Conservation (phyloP, 2,797 vertebrate species). For the Crocidura indochinensis region DNA sequence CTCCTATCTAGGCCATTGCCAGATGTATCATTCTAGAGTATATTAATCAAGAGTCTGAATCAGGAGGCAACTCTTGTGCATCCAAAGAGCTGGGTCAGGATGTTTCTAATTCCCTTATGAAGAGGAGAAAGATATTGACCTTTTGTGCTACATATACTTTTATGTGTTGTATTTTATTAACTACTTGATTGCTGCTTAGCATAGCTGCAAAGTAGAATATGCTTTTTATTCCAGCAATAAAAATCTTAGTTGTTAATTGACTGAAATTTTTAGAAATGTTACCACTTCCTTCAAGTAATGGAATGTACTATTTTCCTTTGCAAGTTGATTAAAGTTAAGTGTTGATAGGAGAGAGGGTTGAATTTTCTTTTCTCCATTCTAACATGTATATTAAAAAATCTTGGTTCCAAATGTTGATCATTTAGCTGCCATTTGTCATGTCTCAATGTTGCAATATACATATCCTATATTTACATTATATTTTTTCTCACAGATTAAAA, state of each 20-base stretch:
- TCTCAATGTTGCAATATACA: background rate
- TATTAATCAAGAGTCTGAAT: constrained; percentile 81
- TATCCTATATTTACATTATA: background rate
- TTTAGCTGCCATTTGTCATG: background rate
- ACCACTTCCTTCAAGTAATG: background rate
- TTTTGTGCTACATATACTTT: constrained; percentile 53
- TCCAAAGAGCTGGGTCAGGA: constrained; percentile 77
- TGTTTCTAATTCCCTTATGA: constrained; percentile 69
- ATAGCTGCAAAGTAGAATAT: constrained; percentile 29
- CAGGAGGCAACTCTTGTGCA: constrained; percentile 70
- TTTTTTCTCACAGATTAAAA: constrained; percentile 11
- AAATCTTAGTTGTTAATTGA: constrained; percentile 42
- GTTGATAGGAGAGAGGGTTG: background rate
- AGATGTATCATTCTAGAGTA: constrained; percentile 73
- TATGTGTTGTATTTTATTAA: constrained; percentile 74
- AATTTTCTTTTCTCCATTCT: background rate
- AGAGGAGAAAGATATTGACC: constrained; percentile 64
- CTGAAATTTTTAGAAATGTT: constrained; percentile 28
- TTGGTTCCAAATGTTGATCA: constrained; percentile 32
- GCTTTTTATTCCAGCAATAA: constrained; percentile 31
- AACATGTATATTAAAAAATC: background rate
- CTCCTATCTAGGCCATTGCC: constrained; percentile 78
- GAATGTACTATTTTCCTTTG: constrained; percentile 48
- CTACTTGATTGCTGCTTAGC: constrained; percentile 22
- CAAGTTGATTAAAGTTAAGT: constrained; percentile 53